A percentile compares a stretch with the other conserved stretches of the same genome.
phyloP scores from a whole-genome alignment of 2,113 vertebrate species.

The Zootoca vivipara region DNA sequence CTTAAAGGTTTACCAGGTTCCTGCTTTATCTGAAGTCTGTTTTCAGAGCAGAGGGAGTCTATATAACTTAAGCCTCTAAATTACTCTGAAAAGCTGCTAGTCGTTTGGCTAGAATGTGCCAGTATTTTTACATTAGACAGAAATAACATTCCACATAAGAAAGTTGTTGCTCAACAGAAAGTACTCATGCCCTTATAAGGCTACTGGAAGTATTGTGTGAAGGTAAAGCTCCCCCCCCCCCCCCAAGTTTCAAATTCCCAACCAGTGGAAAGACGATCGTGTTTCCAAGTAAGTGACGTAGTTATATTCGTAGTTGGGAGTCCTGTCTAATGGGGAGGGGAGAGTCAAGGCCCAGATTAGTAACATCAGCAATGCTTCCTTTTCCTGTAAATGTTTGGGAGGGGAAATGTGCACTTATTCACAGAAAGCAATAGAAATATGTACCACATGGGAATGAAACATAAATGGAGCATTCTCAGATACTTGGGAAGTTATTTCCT shows the following conservation, averaged over 20 bases:
- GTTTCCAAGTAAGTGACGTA: slow-evolving; percentile 52
- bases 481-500: slow-evolving; percentile 48
- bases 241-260: slow-evolving; percentile 50
- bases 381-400: slow-evolving; percentile 66
- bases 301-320: slow-evolving; percentile 40
- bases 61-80: slow-evolving; percentile 14
- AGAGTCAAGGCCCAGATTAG: slow-evolving; percentile 51
- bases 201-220: slow-evolving; percentile 44
- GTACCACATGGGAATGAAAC: slow-evolving; percentile 49
- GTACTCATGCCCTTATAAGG: slow-evolving; percentile 55
- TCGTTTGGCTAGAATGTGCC: slow-evolving; percentile 14
- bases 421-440: slow-evolving; percentile 55
- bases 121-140: slow-evolving; percentile 25
- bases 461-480: slow-evolving; percentile 58
- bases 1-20: not conserved
- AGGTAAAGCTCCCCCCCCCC: slow-evolving; percentile 49
- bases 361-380: slow-evolving; percentile 67
- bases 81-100: slow-evolving; percentile 19
- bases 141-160: slow-evolving; percentile 46
- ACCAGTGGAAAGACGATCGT: slow-evolving; percentile 32
- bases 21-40: not conserved
- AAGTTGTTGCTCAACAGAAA: slow-evolving; percentile 41
- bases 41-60: slow-evolving; percentile 18
- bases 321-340: slow-evolving; percentile 42
- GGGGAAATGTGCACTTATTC: slow-evolving; percentile 53